Evolutionary conservation across 2,797 vertebrate genomes (phyloP), one percentile per base, ranked within the genome.

Genomic region (Pangasius mekongensis): DNA sequence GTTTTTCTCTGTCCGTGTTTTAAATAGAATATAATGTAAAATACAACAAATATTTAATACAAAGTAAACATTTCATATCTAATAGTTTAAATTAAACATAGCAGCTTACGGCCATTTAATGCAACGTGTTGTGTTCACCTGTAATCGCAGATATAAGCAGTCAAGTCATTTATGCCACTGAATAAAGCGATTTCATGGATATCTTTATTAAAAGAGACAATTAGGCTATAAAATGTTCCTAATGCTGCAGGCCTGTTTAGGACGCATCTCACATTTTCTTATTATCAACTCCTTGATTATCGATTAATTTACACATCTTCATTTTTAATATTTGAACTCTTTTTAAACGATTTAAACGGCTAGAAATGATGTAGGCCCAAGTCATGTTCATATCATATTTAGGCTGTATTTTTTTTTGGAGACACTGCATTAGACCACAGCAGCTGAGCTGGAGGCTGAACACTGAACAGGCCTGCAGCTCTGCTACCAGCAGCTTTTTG

Each of bases 391-490:
- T 56, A 36, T 69, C 7, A 54, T 49, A 36, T 27, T 39, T 54
- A 39, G n/a, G 30, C 47, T 71, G 49, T 36, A 30, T 58, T 11
- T 7, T 5, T 5, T 36, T 13, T 83, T 69, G 24, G 36, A 47
- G 47, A 69, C 64, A 54, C 18, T 30, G 49, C 82, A 13, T 30
- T 33, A 49, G 14, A 66, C 16, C n/a, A 84, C 47, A 67, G 0
- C 83, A 84, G 64, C 81, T 83, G 56, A 36, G 56, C 14, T 3
- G 80, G 54, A 82, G 56, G 80, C 36, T 62, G 16, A 69, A 84
- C 64, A 33, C 47, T 69, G 62, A 83, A 33, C 83, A 84, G 83
- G 64, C 62, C 83, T 33, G 18, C 18, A 84, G 64, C 64, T 54
- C 64, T 54, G 64, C 16, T 83, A n/a, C 52, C 81, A 64, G 39